Base-by-base conservation (phyloP, 2,113 vertebrate genomes). In the Rutilus rutilus region DNA sequence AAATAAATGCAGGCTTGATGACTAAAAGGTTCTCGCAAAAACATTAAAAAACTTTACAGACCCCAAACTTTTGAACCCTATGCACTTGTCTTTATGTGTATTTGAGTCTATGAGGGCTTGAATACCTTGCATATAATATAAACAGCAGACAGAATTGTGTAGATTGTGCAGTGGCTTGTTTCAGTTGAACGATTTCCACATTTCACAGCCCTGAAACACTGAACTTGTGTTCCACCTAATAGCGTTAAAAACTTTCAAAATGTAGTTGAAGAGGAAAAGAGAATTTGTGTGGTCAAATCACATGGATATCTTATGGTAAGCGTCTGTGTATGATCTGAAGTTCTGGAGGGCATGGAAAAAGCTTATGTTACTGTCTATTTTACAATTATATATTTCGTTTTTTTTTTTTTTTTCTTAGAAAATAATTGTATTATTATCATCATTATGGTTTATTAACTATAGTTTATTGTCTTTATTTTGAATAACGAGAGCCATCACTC, bases 401-500 rank as follows among this genome's bases (percentile, higher is more conserved):
- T 75, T 82, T 42, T 9, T 42, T 42, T 0, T 89, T 30, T 39
- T 78, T 91, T 94, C 90, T 86, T 90, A 93, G 92, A 74, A 94
- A 95, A 95, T 85, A 89, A 90, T 90, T 89, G 88, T 90, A 84
- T 89, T 90, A 91, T 85, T 90, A 86, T 89, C 74, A 73, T 87
- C 30, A 71, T 86, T 65, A 88, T 91, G 87, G 90, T 87, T 91
- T 90, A 90, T 90, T 89, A 77, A 88, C 90, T 89, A 92, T 88
- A 90, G 82, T 89, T 87, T 88, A 86, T 91, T 90, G 88, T 89
- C 71, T 83, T 92, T 85, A 89, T 93, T 88, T 91, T 83, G 83
- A 91, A 88, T 88, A 90, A 91, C 86, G 87, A 91, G 90, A 92
- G 93, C 86, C 85, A 91, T 90, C 88, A 92, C 84, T 94, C 90